A percentile compares a stretch with the other conserved stretches of the same genome.
phyloP scores from a whole-genome alignment of 2,113 vertebrate species.

The Cepphus grylle region DNA sequence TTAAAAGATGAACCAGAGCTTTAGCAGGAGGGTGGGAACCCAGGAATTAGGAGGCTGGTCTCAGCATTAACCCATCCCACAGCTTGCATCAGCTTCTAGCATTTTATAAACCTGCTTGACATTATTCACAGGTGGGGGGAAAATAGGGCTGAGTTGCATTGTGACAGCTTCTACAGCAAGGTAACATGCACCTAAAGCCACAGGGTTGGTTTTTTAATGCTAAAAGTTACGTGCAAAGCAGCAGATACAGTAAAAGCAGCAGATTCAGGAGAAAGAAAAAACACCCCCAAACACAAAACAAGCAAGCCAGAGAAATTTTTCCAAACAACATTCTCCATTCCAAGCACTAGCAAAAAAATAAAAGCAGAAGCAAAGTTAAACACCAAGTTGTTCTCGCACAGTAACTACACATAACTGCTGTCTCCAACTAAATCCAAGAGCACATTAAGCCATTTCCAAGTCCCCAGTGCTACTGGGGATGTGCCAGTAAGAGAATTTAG shows the following conservation, averaged over 20 bases:
- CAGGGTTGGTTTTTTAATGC: no score
- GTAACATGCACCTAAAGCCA: background rate
- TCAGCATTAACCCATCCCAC: background rate
- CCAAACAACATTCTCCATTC: background rate
- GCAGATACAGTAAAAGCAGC: background rate
- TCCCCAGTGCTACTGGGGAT: background rate
- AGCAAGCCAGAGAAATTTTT: background rate
- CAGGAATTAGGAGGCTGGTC: background rate
- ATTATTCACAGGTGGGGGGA: background rate
- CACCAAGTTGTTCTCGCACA: background rate
- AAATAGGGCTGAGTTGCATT: background rate
- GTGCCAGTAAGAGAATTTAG: background rate
- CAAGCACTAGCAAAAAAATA: background rate
- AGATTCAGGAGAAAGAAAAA: background rate
- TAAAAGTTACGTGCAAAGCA: background rate
- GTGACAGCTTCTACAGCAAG: background rate
- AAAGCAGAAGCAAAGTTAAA: background rate
- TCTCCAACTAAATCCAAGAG: background rate
- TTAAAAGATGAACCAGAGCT: background rate
- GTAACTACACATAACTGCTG: background rate
- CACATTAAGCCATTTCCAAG: background rate
- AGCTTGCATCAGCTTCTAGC: background rate
- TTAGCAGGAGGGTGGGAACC: background rate
- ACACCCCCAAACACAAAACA: background rate
- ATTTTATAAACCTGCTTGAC: background rate